Evolutionary conservation across 2,888 invertebrate species (phyloP), one percentile per base, ranked within the genome.

Genomic region (Boloria euphrosyne): DNA sequence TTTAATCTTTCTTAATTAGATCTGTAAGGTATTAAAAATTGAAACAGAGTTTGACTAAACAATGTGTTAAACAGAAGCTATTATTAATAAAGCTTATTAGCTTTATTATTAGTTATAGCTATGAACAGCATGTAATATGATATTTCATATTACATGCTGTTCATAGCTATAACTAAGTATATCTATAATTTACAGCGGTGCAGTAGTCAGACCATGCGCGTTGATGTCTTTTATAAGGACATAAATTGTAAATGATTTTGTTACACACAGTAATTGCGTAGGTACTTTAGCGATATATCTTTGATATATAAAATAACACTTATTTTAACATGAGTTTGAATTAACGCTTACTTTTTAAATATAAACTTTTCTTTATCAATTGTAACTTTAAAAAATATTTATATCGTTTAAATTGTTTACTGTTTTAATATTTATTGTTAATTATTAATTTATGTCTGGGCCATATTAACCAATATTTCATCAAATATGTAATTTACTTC

Each of bases 161-260:
- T 7, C 31, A 54, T 13, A n/a, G 38, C n/a, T n/a, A n/a, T n/a
- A n/a, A n/a, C n/a, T n/a, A 54, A 31, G 4, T n/a, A 13, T 31
- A 22, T 38, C 31, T 38, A 38, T 38, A 38, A 38, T 38, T 38
- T 38, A 38, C 31, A 38, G 31, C 31, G 31, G 31, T 38, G 31
- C 31, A 38, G 31, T 38, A 38, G 31, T 38, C 31, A 27, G 46
- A 46, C 46, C 22, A 46, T 57, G 61, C 79, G 79, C 84, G 84
- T 85, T 85, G 81, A 82, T 72, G 77, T 85, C 83, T 84, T 85
- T 81, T 78, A 63, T 51, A 55, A n/a, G 18, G 55, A 38, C 49
- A 52, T 50, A 13, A 54, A 57, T 64, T 62, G 47, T 50, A 13
- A 52, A 57, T 64, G 61, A 66, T 66, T 53, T 54, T n/a, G 18